Evolutionary conservation across 2,888 invertebrate species (phyloP), one percentile per base, ranked within the genome.

Genomic region (Fragum sueziense): DNA sequence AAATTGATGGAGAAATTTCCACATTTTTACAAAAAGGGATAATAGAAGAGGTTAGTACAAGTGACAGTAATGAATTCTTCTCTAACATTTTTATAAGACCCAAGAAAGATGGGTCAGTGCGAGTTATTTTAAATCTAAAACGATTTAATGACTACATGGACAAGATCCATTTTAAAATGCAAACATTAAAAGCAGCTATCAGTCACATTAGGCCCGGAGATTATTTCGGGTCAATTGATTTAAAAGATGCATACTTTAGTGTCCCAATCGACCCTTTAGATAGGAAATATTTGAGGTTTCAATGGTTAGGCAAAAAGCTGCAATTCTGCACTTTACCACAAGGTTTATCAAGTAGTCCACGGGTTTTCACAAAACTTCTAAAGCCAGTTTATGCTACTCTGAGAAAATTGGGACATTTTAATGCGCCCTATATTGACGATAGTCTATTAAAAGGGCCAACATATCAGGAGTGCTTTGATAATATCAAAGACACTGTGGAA

Each of bases 131-230:
- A 25, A 82, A 85, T 75, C 51, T 85, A 9, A 77, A 70, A 59
- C 11, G 68, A n/a, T 61, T 84, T 17, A 86, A 84, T 69, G 31
- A 75, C 29, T 34, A 74, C 27, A 33, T 76, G 29, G 57, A 79
- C 9, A 75, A 82, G 17, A 41, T 67, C 22, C 84, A 84, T 70
- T 85, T 84, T 41, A 86, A 86, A 75, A 85, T 86, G 86, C 84
- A 85, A 51, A 85, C 80, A 20, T 51, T 86, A 9, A 59, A 74
- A 27, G 37, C 78, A 31, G 77, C 70, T 4, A 54, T 79, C 22
- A 6, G 29, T 1, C 29, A 74, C 29, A 70, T 81, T 47, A 71
- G 47, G 14, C 59, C 11, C 34, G 68, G 80, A 69, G 81, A 73
- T 80, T 83, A n/a, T 17, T 82, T 85, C 70, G 86, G 70, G 1